These are phyloP conservation scores for Drosophila rhopaloa DNA, from an alignment of 1,140 invertebrate species.

Conservation along the genomic window DNA sequence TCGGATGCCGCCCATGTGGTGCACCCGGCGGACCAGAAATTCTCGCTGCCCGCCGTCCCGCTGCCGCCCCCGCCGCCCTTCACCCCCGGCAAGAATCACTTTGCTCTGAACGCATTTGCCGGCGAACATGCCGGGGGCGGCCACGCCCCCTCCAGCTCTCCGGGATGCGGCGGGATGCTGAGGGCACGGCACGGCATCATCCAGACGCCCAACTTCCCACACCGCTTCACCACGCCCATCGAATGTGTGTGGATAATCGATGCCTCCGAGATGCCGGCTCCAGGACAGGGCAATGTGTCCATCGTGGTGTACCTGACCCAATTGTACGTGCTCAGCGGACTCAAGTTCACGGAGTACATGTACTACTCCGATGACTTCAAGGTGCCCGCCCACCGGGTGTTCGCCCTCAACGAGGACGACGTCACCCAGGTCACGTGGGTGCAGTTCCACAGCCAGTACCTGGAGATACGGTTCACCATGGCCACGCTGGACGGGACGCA, in stretches of 20 bases:
- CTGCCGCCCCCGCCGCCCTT: slow-evolving; percentile 76
- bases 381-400: slow-evolving; percentile 86
- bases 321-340: slow-evolving; percentile 91
- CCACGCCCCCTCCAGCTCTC: slow-evolving; percentile 18
- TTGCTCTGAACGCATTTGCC: slow-evolving; percentile 67
- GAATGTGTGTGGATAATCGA: slow-evolving; percentile 95
- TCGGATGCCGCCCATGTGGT: slow-evolving; percentile 16
- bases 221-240: slow-evolving; percentile 91
- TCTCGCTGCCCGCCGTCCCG: slow-evolving; percentile 73
- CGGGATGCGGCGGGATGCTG: slow-evolving; percentile 87
- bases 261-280: slow-evolving; percentile 86
- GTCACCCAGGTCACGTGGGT: slow-evolving; percentile 89
- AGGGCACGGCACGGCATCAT: slow-evolving; percentile 89
- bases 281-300: slow-evolving; percentile 85
- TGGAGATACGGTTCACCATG: slow-evolving; percentile 92
- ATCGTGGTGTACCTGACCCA: slow-evolving; percentile 95
- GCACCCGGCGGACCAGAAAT: slow-evolving; percentile 56
- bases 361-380: slow-evolving; percentile 90
- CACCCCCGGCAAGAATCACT: slow-evolving; percentile 60
- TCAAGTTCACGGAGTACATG: slow-evolving; percentile 93
- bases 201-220: slow-evolving; percentile 93
- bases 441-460: slow-evolving; percentile 89
- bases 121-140: slow-evolving; percentile 30
- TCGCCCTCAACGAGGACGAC: slow-evolving; percentile 88
- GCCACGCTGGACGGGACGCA: slow-evolving; percentile 92